Conservation (phyloP, 2,888 invertebrate species). For the Scotopteryx bipunctaria region DNA sequence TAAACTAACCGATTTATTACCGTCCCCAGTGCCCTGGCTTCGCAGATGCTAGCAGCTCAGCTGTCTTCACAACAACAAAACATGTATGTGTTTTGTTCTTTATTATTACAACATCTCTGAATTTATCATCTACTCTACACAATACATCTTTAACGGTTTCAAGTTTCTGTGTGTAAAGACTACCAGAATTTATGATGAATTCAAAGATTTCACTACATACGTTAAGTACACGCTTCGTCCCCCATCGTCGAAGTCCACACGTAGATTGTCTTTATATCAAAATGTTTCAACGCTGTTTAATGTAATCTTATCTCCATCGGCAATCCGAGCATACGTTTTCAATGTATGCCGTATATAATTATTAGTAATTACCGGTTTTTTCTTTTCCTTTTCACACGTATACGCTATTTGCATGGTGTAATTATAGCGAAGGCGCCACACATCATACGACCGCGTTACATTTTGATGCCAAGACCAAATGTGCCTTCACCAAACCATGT, state of each 20-base stretch:
- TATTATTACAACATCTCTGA: constrained; percentile 63
- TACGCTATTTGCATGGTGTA: constrained; percentile 80
- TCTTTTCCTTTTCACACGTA: constrained; percentile 81
- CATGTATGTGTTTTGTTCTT: constrained; percentile 91
- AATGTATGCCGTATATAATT: constrained; percentile 79
- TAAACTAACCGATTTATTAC: constrained; percentile 79
- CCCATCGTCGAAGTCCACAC: constrained; percentile 64
- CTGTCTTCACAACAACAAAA: constrained; percentile 96
- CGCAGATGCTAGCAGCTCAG: constrained; percentile 97
- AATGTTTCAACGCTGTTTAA: constrained; percentile 82
- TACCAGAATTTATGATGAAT: constrained; percentile 57
- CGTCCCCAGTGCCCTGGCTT: constrained; percentile 97
- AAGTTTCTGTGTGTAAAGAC: neutral
- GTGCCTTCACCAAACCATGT: constrained; percentile 67
- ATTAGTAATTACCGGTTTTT: constrained; percentile 79
- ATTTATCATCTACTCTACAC: constrained; percentile 46
- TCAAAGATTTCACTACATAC: constrained; percentile 68
- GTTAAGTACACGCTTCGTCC: constrained; percentile 77
- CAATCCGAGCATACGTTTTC: constrained; percentile 75
- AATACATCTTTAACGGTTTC: neutral
- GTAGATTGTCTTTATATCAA: constrained; percentile 80
- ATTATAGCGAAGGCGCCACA: constrained; percentile 75
- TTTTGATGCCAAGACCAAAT: constrained; percentile 77
- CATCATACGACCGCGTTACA: constrained; percentile 71
- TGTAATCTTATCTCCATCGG: constrained; percentile 77